Conservation (phyloP, 2,797 vertebrate species). For the Macroramphosus scolopax region DNA sequence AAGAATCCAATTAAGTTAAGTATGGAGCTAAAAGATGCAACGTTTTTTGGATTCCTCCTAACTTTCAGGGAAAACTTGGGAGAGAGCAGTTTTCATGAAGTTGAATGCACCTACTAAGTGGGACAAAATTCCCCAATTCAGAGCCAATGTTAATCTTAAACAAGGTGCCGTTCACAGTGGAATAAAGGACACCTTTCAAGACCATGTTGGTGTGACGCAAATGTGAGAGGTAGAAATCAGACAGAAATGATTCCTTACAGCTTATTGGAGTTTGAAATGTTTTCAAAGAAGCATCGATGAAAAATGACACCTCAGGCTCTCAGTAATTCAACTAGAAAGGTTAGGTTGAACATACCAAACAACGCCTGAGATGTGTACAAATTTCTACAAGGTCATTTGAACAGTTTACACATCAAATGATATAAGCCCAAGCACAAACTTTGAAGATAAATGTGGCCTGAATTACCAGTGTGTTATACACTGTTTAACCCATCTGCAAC, state of each 20-base stretch:
- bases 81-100: background rate
- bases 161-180: constrained; percentile 18
- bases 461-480: constrained; percentile 10
- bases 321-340: background rate
- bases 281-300: constrained; percentile 9
- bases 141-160: constrained; percentile 16
- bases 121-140: constrained; percentile 7
- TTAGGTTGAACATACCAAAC: background rate
- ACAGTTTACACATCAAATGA: constrained; percentile 3
- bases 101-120: background rate
- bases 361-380: background rate
- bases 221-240: constrained; percentile 22
- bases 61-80: background rate
- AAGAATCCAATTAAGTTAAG: background rate
- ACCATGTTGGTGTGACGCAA: constrained; percentile 28
- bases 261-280: constrained; percentile 1
- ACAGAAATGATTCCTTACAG: constrained; percentile 16
- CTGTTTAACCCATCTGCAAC: constrained; percentile 1
- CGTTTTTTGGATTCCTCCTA: background rate
- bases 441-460: constrained; percentile 1
- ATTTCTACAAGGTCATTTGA: background rate
- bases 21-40: too few species aligned
- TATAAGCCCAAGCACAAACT: background rate
- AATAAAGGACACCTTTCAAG: constrained; percentile 47
- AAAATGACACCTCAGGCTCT: background rate